A percentile compares a stretch with the other conserved stretches of the same genome.
These are phyloP conservation scores for Erebia ligea DNA, from an alignment of 2,888 invertebrate genomes.

Conservation along the genomic window DNA sequence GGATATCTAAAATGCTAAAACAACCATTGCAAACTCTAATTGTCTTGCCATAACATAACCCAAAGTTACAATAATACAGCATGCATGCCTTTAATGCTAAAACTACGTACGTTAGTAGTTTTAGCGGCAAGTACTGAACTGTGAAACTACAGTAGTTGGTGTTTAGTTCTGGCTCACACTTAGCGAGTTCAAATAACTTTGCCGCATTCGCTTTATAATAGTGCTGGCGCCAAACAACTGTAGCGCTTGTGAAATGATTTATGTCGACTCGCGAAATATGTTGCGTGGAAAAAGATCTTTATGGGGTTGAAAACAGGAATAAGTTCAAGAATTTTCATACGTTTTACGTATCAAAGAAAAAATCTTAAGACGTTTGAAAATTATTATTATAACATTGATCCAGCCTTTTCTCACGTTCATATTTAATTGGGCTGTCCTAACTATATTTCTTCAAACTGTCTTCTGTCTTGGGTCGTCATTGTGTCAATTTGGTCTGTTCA, in stretches of 20 bases:
- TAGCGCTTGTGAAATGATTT: background rate
- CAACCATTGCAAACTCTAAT: background rate
- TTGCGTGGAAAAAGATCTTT: background rate
- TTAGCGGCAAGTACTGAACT: conserved; percentile 1
- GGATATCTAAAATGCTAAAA: background rate
- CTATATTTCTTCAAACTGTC: too few species aligned
- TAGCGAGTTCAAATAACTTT: conserved; percentile 19
- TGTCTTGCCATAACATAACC: conserved; percentile 1
- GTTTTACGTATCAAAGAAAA: too few species aligned
- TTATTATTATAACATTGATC: too few species aligned
- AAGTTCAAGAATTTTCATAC: too few species aligned
- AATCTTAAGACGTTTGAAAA: too few species aligned
- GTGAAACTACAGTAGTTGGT: conserved; percentile 8
- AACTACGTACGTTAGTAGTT: conserved; percentile 14
- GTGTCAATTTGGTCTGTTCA: too few species aligned
- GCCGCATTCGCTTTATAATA: conserved; percentile 2
- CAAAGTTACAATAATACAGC: conserved; percentile 9
- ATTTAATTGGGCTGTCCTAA: too few species aligned
- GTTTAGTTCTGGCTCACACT: conserved; percentile 12
- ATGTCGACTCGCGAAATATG: background rate
- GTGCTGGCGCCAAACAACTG: conserved; percentile 9
- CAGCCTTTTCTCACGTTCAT: too few species aligned
- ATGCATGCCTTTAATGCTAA: background rate
- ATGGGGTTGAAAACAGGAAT: background rate
- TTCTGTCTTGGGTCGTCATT: too few species aligned